Conservation (phyloP, 2,888 invertebrate genomes). For the Oscheius sp. region DNA sequence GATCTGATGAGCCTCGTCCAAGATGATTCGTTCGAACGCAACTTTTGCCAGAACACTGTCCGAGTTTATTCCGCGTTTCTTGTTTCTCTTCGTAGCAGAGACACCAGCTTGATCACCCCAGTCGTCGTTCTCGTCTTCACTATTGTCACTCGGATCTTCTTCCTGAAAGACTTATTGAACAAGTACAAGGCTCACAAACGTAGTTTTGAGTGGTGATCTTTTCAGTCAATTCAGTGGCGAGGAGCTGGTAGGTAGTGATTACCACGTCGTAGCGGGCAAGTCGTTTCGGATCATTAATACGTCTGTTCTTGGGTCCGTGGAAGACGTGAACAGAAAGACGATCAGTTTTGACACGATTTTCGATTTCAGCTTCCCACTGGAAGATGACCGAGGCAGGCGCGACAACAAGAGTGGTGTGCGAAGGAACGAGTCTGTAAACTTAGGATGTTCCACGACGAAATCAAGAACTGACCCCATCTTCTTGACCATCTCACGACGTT, state of each 20-base stretch:
- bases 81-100: constrained; percentile 16
- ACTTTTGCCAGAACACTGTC: constrained; percentile 77
- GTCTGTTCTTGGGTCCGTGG: constrained; percentile 82
- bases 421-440: constrained; percentile 62
- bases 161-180: constrained; percentile 2
- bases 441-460: neutral
- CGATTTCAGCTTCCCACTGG: constrained; percentile 85
- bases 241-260: constrained; percentile 87
- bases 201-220: constrained; percentile 45
- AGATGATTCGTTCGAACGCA: constrained; percentile 86
- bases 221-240: constrained; percentile 74
- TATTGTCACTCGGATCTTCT: constrained; percentile 27
- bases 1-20: constrained; percentile 93
- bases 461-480: constrained; percentile 39
- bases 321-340: constrained; percentile 81
- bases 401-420: constrained; percentile 81
- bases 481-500: constrained; percentile 41
- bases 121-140: constrained; percentile 32
- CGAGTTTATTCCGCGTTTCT: constrained; percentile 24
- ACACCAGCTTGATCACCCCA: constrained; percentile 22
- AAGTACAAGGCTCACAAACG: constrained; percentile 1
- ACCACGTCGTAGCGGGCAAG: constrained; percentile 81
- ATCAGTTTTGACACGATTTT: constrained; percentile 78
- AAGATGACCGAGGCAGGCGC: constrained; percentile 90
- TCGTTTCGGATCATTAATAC: constrained; percentile 57